phyloP scores from a whole-genome alignment of 2,888 invertebrate genomes.

The Metacarcinus magister region DNA sequence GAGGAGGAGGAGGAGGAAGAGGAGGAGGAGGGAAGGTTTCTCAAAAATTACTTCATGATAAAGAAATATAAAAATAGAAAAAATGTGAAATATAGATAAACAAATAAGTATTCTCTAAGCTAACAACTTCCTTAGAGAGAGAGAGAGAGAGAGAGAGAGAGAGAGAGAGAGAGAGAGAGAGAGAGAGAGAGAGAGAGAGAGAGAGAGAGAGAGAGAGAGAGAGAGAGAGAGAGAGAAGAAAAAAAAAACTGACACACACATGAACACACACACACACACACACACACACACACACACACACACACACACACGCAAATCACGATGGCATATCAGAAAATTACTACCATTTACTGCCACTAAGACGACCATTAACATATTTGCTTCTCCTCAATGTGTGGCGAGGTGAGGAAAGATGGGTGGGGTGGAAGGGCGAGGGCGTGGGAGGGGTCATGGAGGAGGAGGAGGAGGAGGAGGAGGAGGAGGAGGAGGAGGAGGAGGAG shows the following conservation, averaged over 20 bases:
- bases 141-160: too few relatives aligned
- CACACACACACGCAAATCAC: background rate
- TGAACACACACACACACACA: background rate
- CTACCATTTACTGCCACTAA: background rate
- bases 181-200: too few relatives aligned
- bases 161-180: too few relatives aligned
- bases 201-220: background rate
- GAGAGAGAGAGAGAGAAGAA: background rate
- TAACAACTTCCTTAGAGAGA: too few relatives aligned
- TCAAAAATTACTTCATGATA: background rate
- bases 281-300: conserved; percentile 17
- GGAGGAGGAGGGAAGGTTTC: background rate
- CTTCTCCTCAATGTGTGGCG: background rate
- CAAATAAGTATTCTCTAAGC: too few relatives aligned
- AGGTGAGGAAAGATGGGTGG: background rate
- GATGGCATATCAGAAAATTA: background rate
- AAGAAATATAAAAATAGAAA: background rate
- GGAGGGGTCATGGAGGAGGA: background rate
- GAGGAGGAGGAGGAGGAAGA: too few relatives aligned
- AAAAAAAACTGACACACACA: background rate
- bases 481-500: conserved; percentile 15
- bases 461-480: background rate
- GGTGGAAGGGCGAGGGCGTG: background rate
- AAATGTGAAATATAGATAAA: background rate
- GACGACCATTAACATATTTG: background rate